A percentile compares a stretch with the other conserved stretches of the same genome.
Conservation (phyloP, 2,113 vertebrate species). For the Pan troglodytes region NHGRI_mPanTro3-v2.1_pri NC_072417.2:12730001-12730500, state of each 20-base stretch:
- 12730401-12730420: constrained; percentile 79
- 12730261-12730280: constrained; percentile 51
- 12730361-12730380: constrained; percentile 79
- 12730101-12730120: background rate
- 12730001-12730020: constrained; percentile 57
- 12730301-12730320: constrained; percentile 76
- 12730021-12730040: constrained; percentile 5
- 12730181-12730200: background rate
- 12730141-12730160: constrained; percentile 46
- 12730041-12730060: constrained; percentile 42
- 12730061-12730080: constrained; percentile 53
- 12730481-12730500: constrained; percentile 75
- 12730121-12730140: constrained; percentile 39
- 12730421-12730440: constrained; percentile 78
- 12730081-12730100: background rate
- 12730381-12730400: constrained; percentile 80
- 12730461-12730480: constrained; percentile 80
- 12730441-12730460: constrained; percentile 79
- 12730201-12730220: background rate
- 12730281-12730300: constrained; percentile 69
- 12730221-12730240: constrained; percentile 22
- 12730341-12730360: constrained; percentile 76
- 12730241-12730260: constrained; percentile 60
- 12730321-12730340: constrained; percentile 73
- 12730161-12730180: constrained; percentile 35